Evolutionary conservation across 2,797 vertebrate species (phyloP).

Genomic region (Coregonus ussuriensis): DNA sequence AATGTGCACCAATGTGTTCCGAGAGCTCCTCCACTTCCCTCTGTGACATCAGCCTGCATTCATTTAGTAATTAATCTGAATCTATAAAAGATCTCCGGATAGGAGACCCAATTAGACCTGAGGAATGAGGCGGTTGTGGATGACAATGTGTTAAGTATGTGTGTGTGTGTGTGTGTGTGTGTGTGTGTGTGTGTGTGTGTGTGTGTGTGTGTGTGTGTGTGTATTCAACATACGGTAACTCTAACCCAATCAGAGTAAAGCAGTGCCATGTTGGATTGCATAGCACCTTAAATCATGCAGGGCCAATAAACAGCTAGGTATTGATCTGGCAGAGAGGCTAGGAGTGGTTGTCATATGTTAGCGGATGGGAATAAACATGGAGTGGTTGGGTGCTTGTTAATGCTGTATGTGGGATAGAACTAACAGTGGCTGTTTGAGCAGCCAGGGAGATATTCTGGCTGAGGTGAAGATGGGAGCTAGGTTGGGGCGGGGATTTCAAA

Average conservation of each 20-base stretch:
- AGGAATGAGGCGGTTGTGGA: constrained; percentile 12
- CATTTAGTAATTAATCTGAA: constrained; percentile 67
- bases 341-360: constrained; percentile 27
- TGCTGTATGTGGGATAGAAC: neutral
- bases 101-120: constrained; percentile 40
- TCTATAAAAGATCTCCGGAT: constrained; percentile 56
- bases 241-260: neutral
- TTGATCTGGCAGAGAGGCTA: constrained; percentile 26
- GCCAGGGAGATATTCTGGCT: neutral
- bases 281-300: constrained; percentile 12
- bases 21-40: constrained; percentile 38
- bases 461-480: constrained; percentile 8
- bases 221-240: neutral
- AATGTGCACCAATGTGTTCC: constrained; percentile 42
- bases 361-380: constrained; percentile 21
- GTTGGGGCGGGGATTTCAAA: constrained; percentile 19
- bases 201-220: neutral
- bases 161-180: neutral
- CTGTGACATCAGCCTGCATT: constrained; percentile 51
- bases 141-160: constrained; percentile 25
- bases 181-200: neutral
- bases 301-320: constrained; percentile 29
- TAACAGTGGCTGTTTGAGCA: neutral
- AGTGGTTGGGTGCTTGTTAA: constrained; percentile 11
- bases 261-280: neutral